phyloP scores from a whole-genome alignment of 2,888 invertebrate genomes.

The Chloromyia formosa region DNA sequence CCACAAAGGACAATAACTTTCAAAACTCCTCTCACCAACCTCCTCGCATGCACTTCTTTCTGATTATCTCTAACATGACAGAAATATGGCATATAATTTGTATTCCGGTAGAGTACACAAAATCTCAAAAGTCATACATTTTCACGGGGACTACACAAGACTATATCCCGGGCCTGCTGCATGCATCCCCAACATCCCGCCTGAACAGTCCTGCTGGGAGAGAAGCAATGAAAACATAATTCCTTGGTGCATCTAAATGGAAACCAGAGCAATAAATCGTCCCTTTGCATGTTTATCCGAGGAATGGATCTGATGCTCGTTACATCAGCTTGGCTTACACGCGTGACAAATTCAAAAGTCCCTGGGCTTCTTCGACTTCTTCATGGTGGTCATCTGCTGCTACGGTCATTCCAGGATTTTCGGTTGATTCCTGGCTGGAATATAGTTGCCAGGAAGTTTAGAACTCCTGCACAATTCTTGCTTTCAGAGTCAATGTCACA shows the following conservation, averaged over 20 bases:
- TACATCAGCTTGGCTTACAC: constrained; percentile 38
- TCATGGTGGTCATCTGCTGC: background rate
- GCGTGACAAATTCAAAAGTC: constrained; percentile 33
- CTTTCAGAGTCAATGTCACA: background rate
- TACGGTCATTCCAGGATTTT: background rate
- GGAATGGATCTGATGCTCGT: constrained; percentile 14
- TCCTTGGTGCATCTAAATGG: constrained; percentile 26
- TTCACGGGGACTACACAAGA: background rate
- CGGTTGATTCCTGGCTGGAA: background rate
- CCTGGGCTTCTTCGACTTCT: background rate
- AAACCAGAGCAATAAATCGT: constrained; percentile 37
- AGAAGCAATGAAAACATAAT: constrained; percentile 5
- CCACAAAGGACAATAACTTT: too few species aligned
- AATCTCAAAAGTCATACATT: background rate
- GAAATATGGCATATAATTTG: constrained; percentile 26
- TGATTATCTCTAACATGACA: constrained; percentile 5
- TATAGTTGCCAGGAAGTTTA: background rate
- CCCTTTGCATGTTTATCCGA: background rate
- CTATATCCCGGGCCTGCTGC: background rate
- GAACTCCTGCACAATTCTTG: background rate
- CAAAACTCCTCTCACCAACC: too few species aligned
- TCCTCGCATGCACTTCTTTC: background rate
- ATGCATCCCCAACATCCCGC: background rate
- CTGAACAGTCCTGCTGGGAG: too few species aligned
- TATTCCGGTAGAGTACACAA: constrained; percentile 17